These are phyloP conservation scores for Ichneumoninae sp. DNA, from an alignment of 2,888 invertebrate genomes.

Conservation along the genomic window DNA sequence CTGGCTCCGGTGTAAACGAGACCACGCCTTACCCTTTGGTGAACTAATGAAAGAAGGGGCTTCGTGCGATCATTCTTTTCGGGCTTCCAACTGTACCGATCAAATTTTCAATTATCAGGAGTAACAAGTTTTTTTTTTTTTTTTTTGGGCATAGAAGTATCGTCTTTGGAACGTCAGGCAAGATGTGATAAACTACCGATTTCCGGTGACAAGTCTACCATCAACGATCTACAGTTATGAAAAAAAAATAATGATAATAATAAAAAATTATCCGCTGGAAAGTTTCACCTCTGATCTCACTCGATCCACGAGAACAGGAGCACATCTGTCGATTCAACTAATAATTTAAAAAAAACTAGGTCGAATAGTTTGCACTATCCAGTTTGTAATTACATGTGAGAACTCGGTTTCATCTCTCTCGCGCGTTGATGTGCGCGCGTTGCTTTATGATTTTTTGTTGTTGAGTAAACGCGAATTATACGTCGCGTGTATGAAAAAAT, in stretches of 20 bases:
- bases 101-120: slow-evolving; percentile 45
- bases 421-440: background rate
- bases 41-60: slow-evolving; percentile 36
- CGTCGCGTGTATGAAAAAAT: slow-evolving; percentile 10
- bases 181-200: background rate
- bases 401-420: background rate
- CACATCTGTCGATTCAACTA: background rate
- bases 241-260: background rate
- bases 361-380: background rate
- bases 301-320: background rate
- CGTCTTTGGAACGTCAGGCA: slow-evolving; percentile 33
- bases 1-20: slow-evolving; percentile 7
- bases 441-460: slow-evolving; percentile 2
- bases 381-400: background rate
- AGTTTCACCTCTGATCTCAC: slow-evolving; percentile 21
- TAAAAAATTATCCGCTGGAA: background rate
- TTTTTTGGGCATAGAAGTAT: slow-evolving; percentile 8
- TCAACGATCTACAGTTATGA: background rate
- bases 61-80: slow-evolving; percentile 30
- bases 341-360: slow-evolving; percentile 1
- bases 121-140: slow-evolving; percentile 14
- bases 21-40: background rate
- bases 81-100: slow-evolving; percentile 50
- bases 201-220: slow-evolving; percentile 21
- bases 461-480: slow-evolving; percentile 4